These are phyloP conservation scores for Oenanthe oenanthe DNA, from an alignment of 2,113 vertebrate species.

Conservation along the genomic window DNA sequence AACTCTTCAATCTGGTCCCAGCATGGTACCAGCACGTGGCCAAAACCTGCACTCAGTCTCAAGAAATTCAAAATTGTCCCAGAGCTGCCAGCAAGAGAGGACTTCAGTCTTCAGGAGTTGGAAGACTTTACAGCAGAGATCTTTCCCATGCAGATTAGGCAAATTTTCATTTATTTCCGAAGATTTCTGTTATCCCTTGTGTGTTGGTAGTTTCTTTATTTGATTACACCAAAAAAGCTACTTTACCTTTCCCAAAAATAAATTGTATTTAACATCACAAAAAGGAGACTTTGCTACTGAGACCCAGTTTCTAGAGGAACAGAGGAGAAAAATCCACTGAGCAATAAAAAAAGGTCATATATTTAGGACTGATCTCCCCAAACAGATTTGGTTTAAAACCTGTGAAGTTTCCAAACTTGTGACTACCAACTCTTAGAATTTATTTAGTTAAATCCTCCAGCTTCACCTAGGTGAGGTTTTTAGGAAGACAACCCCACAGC, in stretches of 20 bases:
- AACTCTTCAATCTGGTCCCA: neutral
- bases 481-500: neutral
- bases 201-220: neutral
- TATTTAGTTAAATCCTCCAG: neutral
- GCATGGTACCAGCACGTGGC: fast-evolving
- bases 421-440: neutral
- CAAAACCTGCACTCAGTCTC: neutral
- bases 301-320: neutral
- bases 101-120: neutral
- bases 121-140: neutral
- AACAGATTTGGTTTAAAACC: neutral
- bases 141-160: neutral
- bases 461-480: neutral
- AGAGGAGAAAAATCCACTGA: neutral
- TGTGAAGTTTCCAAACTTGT: neutral
- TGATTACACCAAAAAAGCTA: neutral
- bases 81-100: neutral
- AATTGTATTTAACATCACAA: neutral
- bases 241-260: neutral
- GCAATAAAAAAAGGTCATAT: neutral
- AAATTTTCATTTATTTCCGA: neutral
- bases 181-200: neutral
- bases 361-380: neutral
- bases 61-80: neutral
- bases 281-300: neutral